Evolutionary conservation across 2,113 vertebrate species (phyloP), one percentile per base, ranked within the genome.

Genomic region (Etheostoma cragini): DNA sequence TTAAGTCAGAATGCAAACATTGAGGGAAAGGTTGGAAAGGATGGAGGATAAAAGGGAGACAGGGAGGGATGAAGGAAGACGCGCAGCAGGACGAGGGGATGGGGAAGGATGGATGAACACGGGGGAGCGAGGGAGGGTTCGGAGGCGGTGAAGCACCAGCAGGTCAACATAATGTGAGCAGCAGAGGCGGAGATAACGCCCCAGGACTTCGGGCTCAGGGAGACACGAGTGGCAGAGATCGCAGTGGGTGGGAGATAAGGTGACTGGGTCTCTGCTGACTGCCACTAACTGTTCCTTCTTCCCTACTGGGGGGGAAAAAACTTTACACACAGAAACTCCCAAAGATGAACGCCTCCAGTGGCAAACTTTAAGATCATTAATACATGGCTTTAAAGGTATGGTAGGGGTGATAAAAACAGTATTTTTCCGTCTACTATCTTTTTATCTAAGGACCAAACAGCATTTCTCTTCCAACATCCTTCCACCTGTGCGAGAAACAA

Each of bases 121-220:
- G 61, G 4, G 1, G 33, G 35, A 49, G 22, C 47, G 35, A 70
- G 30, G 64, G 54, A 38, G 33, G 11, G 6, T 24, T 47, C 4
- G 1, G 66, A n/a, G 71, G 70, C 16, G 56, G 78, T 10, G 3
- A 19, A 70, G 14, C 19, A 62, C 64, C 83, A 74, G 86, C 81
- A 82, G 82, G 89, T 63, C 5, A 42, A 76, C 49, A 24, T 78
- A 58, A 74, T 82, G 85, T 71, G 84, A 86, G 80, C 76, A 71
- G 76, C 76, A 12, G 70, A 79, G 58, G 70, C 72, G 65, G 71
- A 91, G 88, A 92, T 91, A 89, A 91, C 33, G 53, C 70, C 82
- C 70, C 2, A 15, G 62, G 76, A 84, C 72, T 71, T 68, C 56
- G 74, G 76, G 75, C 35, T 68, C 17, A 6, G 57, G 56, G 72